Evolutionary conservation across 2,888 invertebrate genomes (phyloP).

Genomic region (Cancer borealis): DNA sequence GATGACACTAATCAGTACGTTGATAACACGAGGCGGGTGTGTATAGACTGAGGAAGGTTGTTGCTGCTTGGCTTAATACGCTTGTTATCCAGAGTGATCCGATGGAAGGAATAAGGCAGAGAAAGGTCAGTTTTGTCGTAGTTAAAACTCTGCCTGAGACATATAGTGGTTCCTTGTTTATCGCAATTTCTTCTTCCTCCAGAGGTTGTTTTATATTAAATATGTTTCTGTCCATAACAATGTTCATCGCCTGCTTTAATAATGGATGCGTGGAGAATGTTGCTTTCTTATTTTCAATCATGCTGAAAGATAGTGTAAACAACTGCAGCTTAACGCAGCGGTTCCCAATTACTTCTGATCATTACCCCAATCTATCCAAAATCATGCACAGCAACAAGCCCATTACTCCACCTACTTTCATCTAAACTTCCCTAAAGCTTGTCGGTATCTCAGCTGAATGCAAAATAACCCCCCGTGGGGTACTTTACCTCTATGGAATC

Average conservation of each 20-base stretch:
- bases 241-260: background rate
- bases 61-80: conserved; percentile 35
- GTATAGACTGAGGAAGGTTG: conserved; percentile 36
- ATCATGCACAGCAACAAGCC: no score
- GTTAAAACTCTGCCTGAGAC: background rate
- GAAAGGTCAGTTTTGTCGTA: conserved; percentile 53
- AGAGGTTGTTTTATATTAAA: background rate
- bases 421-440: no score
- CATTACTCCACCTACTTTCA: no score
- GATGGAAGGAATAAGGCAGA: conserved; percentile 59
- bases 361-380: no score
- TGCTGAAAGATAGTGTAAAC: background rate
- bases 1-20: conserved; percentile 45
- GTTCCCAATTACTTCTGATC: no score
- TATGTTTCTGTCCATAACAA: background rate
- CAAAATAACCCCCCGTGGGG: no score
- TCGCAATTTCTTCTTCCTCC: background rate
- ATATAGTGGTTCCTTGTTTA: background rate
- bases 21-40: background rate
- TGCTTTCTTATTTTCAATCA: background rate
- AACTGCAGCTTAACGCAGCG: no score
- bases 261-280: background rate
- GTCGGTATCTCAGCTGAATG: no score
- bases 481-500: no score
- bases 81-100: conserved; percentile 24